A percentile compares a stretch with the other conserved stretches of the same genome.
phyloP scores from a whole-genome alignment of 2,888 invertebrate genomes.

The Epinotia ramella region DNA sequence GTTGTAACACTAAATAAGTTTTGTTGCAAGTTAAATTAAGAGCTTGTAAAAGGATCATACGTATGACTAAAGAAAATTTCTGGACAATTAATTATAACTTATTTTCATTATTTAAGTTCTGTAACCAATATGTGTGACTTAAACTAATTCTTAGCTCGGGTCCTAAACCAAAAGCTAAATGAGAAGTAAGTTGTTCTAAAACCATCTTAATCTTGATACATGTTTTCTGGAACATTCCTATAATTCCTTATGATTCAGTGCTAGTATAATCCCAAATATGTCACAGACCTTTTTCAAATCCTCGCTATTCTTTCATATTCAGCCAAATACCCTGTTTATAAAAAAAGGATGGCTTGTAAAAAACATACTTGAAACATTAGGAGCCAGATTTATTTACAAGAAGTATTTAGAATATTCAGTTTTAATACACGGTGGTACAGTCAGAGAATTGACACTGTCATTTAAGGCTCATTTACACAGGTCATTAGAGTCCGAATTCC shows the following conservation, averaged over 20 bases:
- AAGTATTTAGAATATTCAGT: neutral
- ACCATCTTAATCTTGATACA: no score
- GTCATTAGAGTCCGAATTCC: no score
- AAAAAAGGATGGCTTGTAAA: constrained; percentile 48
- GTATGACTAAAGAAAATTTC: neutral
- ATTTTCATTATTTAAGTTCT: constrained; percentile 34
- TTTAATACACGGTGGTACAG: neutral
- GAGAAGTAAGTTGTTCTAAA: neutral
- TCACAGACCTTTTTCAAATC: neutral
- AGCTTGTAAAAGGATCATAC: neutral
- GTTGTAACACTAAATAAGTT: neutral
- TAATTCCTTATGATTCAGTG: neutral
- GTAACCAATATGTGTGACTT: neutral
- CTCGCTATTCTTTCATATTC: constrained; percentile 40
- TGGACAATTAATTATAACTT: neutral
- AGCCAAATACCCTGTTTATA: constrained; percentile 60
- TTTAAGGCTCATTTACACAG: neutral
- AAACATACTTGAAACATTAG: neutral
- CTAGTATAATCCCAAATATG: constrained; percentile 4
- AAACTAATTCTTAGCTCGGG: neutral
- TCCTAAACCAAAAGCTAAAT: neutral
- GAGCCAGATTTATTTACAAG: constrained; percentile 21
- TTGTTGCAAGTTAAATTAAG: no score
- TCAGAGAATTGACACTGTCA: neutral
- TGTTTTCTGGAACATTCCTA: no score